These are phyloP conservation scores for Agapornis roseicollis DNA, from an alignment of 2,113 vertebrate genomes.

Conservation along the genomic window DNA sequence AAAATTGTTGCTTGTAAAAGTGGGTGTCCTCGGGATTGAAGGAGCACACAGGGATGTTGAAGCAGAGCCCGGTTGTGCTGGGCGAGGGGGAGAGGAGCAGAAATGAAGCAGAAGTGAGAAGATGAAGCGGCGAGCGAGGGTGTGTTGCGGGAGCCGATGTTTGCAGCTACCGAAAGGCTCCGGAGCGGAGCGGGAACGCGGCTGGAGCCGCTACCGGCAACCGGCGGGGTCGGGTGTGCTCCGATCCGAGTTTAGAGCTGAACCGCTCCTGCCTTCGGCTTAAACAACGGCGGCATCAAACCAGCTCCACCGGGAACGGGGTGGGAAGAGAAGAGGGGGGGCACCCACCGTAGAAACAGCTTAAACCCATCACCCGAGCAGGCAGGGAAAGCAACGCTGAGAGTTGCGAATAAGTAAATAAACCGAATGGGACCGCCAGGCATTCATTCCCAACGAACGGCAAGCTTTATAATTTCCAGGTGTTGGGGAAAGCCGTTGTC, in stretches of 20 bases:
- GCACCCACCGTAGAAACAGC: not conserved
- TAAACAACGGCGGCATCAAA: conserved; percentile 67
- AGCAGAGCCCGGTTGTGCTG: not conserved
- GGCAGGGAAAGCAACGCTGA: not conserved
- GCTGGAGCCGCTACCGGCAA: not conserved
- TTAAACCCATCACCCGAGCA: not conserved
- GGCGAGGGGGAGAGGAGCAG: not conserved
- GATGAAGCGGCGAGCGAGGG: conserved; percentile 78
- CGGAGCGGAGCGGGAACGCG: not conserved
- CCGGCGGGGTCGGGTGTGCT: not conserved
- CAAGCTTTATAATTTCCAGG: conserved; percentile 75
- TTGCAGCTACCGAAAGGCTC: conserved; percentile 86
- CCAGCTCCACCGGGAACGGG: conserved; percentile 48
- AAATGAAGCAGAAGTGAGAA: conserved; percentile 42
- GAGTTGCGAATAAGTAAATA: conserved; percentile 59
- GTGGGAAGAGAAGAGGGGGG: too few relatives aligned
- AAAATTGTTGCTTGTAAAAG: conserved; percentile 30
- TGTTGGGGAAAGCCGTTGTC: conserved; percentile 74
- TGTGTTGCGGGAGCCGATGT: conserved; percentile 82
- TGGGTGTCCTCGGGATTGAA: conserved; percentile 41
- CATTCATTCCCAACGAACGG: conserved; percentile 57
- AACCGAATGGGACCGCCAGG: not conserved
- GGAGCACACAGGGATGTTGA: not conserved
- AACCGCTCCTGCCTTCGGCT: conserved; percentile 63
- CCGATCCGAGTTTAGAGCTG: conserved; percentile 41